Evolutionary conservation across 1,140 invertebrate genomes (phyloP), one percentile per base, ranked within the genome.

Genomic region (Leptinotarsa lineolata): DNA sequence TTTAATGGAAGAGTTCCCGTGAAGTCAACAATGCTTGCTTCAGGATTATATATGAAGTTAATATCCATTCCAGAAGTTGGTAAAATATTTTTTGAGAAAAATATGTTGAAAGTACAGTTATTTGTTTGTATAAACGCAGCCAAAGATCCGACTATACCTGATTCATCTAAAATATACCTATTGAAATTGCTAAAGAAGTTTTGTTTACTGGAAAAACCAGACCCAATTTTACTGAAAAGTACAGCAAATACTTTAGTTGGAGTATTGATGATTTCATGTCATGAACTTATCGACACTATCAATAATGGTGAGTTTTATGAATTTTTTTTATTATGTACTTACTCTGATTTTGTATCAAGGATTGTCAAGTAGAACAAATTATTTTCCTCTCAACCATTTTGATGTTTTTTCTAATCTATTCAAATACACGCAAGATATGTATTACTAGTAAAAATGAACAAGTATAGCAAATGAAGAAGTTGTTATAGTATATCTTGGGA

Each of bases 31-130:
- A 20, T 78, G 44, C 58, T 68, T 46, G 70, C 72, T 44, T 74
- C 70, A 48, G 54, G 67, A 22, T 59, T 78, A 12, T 78, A 76
- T 66, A 67, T 78, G 22, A 76, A 78, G 66, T 63, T 78, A 4
- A 70, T 76, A 39, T 61, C 63, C 8, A 13, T 78, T 15, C 72
- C 74, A 64, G 70, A 72, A 21, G 72, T 78, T 44, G 77, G 72
- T 44, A 75, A 75, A 67, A 63, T 76, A 45, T 78, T 75, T 72
- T 78, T 69, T 73, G 74, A 78, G 24, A 66, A 44, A n/a, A 73
- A 73, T 21, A 71, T 77, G 22, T 77, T 66, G 16, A 65, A 66
- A 48, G 39, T 68, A 2, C 68, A 58, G 58, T 16, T 70, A 24
- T 22, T 59, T 6, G 46, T 70, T 24, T 24, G 22, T 46, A 54